Conservation (phyloP, 2,888 invertebrate species). For the Isoperla grammatica region DNA sequence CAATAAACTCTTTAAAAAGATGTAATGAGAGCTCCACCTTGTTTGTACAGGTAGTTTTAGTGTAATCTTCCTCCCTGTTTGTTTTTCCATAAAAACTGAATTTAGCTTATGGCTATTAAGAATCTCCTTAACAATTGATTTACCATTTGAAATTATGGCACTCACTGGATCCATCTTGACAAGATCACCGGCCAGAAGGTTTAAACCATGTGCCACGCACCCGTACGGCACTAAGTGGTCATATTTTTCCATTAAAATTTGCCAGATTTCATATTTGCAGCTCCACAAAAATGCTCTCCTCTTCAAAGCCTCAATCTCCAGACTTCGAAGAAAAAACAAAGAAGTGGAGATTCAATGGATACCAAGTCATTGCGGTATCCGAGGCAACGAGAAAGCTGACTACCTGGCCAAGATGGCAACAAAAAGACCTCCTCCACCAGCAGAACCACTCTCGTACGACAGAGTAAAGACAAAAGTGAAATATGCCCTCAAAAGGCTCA, state of each 20-base stretch:
- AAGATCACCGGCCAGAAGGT: constrained; percentile 2
- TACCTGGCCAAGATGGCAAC: no score
- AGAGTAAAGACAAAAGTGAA: no score
- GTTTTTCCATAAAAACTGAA: constrained; percentile 8
- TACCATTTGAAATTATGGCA: neutral
- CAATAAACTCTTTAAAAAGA: constrained; percentile 30
- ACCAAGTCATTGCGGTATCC: no score
- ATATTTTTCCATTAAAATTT: neutral
- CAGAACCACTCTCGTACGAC: no score
- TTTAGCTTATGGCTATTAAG: neutral
- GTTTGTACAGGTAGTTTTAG: constrained; percentile 17
- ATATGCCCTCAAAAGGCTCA: no score
- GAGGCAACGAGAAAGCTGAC: no score
- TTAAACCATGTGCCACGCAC: constrained; percentile 15
- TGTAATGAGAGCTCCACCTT: constrained; percentile 12
- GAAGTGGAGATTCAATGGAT: no score
- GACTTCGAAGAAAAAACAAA: no score
- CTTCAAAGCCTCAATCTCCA: no score
- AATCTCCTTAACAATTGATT: neutral
- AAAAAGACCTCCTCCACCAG: no score
- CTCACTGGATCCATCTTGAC: neutral
- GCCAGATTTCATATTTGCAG: constrained; percentile 24
- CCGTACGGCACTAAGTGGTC: constrained; percentile 1
- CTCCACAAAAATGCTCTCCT: no score
- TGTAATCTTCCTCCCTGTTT: constrained; percentile 6